Base-by-base conservation (phyloP, 1,140 invertebrate genomes). In the Drosophila pruinosa region DNA sequence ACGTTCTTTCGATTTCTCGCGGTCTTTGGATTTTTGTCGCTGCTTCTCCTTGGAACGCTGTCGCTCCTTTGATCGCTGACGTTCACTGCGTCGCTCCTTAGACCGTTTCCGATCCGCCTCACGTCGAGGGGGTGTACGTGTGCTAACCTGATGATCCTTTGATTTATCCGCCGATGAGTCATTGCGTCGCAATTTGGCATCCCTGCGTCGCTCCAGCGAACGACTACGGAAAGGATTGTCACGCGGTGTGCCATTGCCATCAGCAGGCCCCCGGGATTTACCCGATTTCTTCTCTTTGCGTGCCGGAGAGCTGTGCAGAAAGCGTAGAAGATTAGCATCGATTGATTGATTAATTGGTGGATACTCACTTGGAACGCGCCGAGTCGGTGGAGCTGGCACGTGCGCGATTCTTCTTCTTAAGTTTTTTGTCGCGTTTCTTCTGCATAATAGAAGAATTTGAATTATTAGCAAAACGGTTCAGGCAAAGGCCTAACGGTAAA, bases 391-490 rank as follows among this genome's bases (percentile, higher is more conserved):
- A 91, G 28, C 62, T 78, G 39, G 75, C 77, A 43, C 90, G 77
- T 7, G 67, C 50, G 5, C 68, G 83, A 43, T 53, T 48, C 63
- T 85, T 91, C 76, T 85, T 89, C 75, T 91, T 91, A n/a, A 83
- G 54, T 48, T 88, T 91, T 63, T 91, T 90, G 22, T 90, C 88
- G 45, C 90, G 90, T 50, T 91, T 91, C 72, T 89, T 90, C 90
- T 91, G 75, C 54, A 75, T 86, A 86, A 88, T 77, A 88, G 41
- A 86, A 88, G 22, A 81, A 22, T 50, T 1, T 2, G 0, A 38
- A 28, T 43, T 41, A 54, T 86, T 63, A 83, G 43, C 36, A 72
- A 17, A 54, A 17, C 14, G 8, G 8, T 41, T n/a, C 6, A 31
- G 17, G 12, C n/a, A 15, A n/a, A 22, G 19, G 52, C 3, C 24